Base-by-base conservation (phyloP, 37 sponge, comb jelly and placozoan species). In the Agelas oroides region DNA sequence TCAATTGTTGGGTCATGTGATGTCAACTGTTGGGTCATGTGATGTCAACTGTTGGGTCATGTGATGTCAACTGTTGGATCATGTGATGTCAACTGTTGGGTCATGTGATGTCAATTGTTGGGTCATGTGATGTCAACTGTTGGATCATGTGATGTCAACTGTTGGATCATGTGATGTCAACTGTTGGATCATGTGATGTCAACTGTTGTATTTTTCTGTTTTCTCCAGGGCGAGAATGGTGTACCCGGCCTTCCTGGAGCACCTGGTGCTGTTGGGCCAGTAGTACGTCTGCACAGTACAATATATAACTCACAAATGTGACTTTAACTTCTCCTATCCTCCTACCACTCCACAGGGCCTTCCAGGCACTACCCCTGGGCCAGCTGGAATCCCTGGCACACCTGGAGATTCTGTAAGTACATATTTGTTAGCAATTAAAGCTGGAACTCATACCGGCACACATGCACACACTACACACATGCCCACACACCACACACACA, bases 361-460 rank as follows among this genome's bases (percentile, higher is more conserved):
- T 0, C 53, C 68, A 32, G 55, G 76, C 30, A 31, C 67, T 13
- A 54, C 76, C 13, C 40, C 31, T 28, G 90, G 90, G 64, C 81
- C 76, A 11, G 17, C 65, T 71, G 90, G 90, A 65, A 6, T 53
- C 20, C 53, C 75, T 41, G 90, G 90, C 53, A 21, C 41, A 55
- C 75, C 84, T 54, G 90, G 90, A 46, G 83, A 80, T 39, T 19
- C 68, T n/a, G 89, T 88, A 65, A 67, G 88, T 80, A 28, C 37
- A n/a, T n/a, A n/a, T n/a, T n/a, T n/a, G n/a, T n/a, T n/a, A n/a
- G n/a, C n/a, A n/a, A n/a, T n/a, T n/a, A n/a, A n/a, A n/a, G n/a
- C n/a, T n/a, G n/a, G n/a, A n/a, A n/a, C n/a, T n/a, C n/a, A n/a
- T n/a, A n/a, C n/a, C n/a, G n/a, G n/a, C n/a, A n/a, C n/a, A n/a